Evolutionary conservation across 2,888 invertebrate species (phyloP), one percentile per base, ranked within the genome.

Genomic region (Yponomeuta plumbellus): DNA sequence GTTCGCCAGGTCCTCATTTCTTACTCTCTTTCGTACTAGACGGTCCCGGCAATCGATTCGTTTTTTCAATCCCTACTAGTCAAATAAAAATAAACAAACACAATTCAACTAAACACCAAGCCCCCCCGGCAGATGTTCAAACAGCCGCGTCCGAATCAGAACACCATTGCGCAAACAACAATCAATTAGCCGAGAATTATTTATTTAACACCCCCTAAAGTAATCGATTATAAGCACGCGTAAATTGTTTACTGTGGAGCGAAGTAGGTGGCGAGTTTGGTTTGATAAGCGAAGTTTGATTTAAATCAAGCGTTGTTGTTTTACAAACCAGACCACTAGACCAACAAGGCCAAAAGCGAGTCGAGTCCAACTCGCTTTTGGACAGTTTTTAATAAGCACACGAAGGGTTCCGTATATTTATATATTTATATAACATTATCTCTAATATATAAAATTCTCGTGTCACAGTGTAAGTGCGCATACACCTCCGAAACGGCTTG

Each of bases 171-270:
- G 20, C 11, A 68, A 61, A 21, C 40, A 52, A 61, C 59, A 59
- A 61, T 66, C 64, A 69, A 69, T 68, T 69, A 69, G 66, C 68
- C 63, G 68, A 65, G 68, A 69, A 70, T 71, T 70, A 71, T 70
- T 70, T 69, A 69, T 70, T 70, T 71, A 66, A 70, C 71, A 68
- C 71, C 70, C 67, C 68, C 34, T 66, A 67, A 67, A 70, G 64
- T 65, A 63, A 44, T 44, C 13, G 63, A n/a, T 63, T 52, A 63
- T 44, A 63, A 44, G 22, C 63, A 59, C 21, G 44, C 44, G 40
- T 63, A 63, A 40, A 63, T 63, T 63, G 40, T 44, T n/a, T 20
- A 21, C 20, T 63, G 21, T 63, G 44, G 3, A 17, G 13, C 44
- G 44, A 2, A 17, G 11, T 52, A 10, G 44, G 44, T 52, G 17